phyloP scores from a whole-genome alignment of 2,888 invertebrate species.

The Priocnemis perturbator region DNA sequence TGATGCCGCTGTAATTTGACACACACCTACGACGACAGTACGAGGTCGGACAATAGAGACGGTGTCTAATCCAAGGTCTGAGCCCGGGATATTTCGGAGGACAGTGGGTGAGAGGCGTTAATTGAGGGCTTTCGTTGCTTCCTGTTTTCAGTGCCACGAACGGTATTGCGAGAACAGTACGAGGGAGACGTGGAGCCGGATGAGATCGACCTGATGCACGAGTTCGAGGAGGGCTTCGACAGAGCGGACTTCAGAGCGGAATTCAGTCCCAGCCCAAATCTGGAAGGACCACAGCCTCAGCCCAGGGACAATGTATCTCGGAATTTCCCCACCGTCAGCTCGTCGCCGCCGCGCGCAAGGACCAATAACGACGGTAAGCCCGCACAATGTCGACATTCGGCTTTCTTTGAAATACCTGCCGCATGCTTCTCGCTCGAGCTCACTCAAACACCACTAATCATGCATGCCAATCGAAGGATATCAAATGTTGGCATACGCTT shows the following conservation, averaged over 20 bases:
- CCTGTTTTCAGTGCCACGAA: conserved; percentile 83
- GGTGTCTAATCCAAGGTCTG: too few species aligned
- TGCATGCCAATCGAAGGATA: too few species aligned
- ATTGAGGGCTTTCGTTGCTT: too few species aligned
- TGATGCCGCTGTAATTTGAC: too few species aligned
- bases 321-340: conserved; percentile 69
- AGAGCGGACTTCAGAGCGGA: conserved; percentile 75
- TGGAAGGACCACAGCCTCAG: conserved; percentile 71
- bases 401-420: background rate
- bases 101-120: too few species aligned
- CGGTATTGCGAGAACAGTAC: conserved; percentile 88
- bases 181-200: conserved; percentile 88
- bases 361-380: conserved; percentile 72
- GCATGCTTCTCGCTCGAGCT: conserved; percentile 3
- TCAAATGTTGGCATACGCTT: too few species aligned
- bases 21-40: too few species aligned
- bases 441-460: background rate
- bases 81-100: too few species aligned
- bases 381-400: conserved; percentile 9
- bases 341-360: conserved; percentile 70
- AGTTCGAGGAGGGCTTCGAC: conserved; percentile 74
- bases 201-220: conserved; percentile 77
- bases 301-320: conserved; percentile 67
- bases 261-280: conserved; percentile 75
- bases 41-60: too few species aligned